Evolutionary conservation across 2,888 invertebrate species (phyloP).

Genomic region (Drosophila atripex): DNA sequence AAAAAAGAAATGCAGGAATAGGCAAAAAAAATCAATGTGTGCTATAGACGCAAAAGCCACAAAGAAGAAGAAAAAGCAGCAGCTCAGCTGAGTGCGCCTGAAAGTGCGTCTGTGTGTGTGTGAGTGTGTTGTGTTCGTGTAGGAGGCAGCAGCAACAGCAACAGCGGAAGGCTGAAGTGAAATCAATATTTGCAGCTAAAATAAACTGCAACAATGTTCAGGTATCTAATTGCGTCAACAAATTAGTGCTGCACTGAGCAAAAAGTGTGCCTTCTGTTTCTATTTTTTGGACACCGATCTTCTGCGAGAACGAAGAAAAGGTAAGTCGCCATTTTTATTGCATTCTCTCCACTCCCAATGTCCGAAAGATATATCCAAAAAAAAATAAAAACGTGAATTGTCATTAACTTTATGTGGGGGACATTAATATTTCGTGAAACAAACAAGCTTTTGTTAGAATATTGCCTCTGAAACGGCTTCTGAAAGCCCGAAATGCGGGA

Average conservation of each 20-base stretch:
- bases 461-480: neutral
- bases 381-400: slow-evolving; percentile 4
- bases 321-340: slow-evolving; percentile 72
- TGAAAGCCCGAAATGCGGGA: slow-evolving; percentile 29
- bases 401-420: slow-evolving; percentile 32
- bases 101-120: slow-evolving; percentile 10
- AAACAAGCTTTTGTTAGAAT: slow-evolving; percentile 11
- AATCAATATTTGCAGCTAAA: slow-evolving; percentile 50
- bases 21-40: slow-evolving; percentile 32
- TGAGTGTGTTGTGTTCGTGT: slow-evolving; percentile 8
- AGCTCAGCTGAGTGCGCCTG: slow-evolving; percentile 42
- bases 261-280: slow-evolving; percentile 27
- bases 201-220: slow-evolving; percentile 60
- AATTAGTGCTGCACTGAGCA: slow-evolving; percentile 26
- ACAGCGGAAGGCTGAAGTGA: slow-evolving; percentile 48
- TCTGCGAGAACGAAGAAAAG: slow-evolving; percentile 43
- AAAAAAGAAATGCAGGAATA: slow-evolving; percentile 11
- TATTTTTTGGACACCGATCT: slow-evolving; percentile 38
- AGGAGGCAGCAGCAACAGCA: slow-evolving; percentile 22
- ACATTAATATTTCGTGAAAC: neutral
- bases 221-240: slow-evolving; percentile 46
- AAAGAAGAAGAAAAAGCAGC: slow-evolving; percentile 41
- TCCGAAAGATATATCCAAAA: too few relatives aligned
- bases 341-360: slow-evolving; percentile 35
- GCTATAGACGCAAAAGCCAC: slow-evolving; percentile 34